Evolutionary conservation across 2,113 vertebrate genomes (phyloP).

Genomic region (Cardinalis cardinalis): DNA sequence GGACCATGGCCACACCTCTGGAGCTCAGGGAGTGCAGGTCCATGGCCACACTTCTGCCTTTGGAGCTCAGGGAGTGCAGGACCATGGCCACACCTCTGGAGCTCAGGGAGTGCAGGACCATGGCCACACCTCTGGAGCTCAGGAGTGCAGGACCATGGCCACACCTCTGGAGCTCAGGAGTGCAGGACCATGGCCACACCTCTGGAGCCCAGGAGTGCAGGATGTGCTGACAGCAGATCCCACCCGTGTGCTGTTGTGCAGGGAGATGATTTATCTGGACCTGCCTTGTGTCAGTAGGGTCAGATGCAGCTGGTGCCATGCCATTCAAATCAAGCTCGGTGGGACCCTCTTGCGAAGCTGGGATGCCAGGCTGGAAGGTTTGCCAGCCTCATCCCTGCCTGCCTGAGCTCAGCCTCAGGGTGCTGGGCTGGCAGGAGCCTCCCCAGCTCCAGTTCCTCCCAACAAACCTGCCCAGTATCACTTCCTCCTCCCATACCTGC

Average conservation of each 20-base stretch:
- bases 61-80: no score
- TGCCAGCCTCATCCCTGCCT: background rate
- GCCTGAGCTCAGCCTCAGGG: rapidly evolving
- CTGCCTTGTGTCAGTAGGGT: background rate
- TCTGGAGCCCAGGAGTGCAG: background rate
- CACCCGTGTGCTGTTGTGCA: rapidly evolving
- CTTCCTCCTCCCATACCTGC: background rate
- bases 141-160: no score
- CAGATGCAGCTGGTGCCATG: background rate
- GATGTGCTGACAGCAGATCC: background rate
- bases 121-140: no score
- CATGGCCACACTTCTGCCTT: no score
- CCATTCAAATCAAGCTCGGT: rapidly evolving
- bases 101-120: no score
- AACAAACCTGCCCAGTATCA: background rate
- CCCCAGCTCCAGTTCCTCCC: background rate
- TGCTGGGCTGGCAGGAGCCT: background rate
- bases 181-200: no score
- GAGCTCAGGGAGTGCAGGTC: background rate
- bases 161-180: no score
- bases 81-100: no score
- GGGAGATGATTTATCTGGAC: background rate
- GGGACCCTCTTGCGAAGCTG: background rate
- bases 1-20: no score
- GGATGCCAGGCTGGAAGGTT: background rate